Evolutionary conservation across 2,113 vertebrate genomes (phyloP).

Genomic region (Indicator maculatus): DNA sequence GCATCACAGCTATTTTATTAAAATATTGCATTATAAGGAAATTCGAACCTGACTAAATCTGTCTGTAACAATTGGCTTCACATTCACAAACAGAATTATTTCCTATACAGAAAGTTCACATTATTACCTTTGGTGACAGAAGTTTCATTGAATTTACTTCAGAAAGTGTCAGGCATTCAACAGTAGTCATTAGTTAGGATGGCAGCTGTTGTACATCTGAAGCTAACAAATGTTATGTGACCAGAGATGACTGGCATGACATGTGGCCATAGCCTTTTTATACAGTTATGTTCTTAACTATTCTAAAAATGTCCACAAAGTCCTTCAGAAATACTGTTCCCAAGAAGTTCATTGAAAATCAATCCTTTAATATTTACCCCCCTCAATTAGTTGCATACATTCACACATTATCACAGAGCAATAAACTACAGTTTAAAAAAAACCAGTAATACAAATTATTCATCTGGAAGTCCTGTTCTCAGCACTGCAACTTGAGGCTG

Average conservation of each 20-base stretch:
- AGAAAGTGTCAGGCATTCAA: not conserved
- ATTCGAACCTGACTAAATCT: not conserved
- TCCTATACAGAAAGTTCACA: not conserved
- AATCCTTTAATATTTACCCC: conserved; percentile 31
- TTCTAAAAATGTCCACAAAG: conserved; percentile 72
- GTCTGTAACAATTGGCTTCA: not conserved
- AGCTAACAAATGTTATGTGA: conserved; percentile 78
- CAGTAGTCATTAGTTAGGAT: conserved; percentile 53
- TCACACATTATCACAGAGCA: conserved; percentile 43
- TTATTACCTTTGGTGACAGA: not conserved
- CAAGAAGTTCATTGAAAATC: conserved; percentile 45
- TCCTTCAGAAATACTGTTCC: conserved; percentile 57
- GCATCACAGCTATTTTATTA: not conserved
- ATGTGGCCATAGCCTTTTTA: conserved; percentile 66
- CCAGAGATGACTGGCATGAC: conserved; percentile 76
- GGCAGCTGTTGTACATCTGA: conserved; percentile 76
- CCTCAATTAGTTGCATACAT: conserved; percentile 24
- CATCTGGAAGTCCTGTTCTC: conserved; percentile 9
- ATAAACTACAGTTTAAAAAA: conserved; percentile 31
- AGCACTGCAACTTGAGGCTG: conserved; percentile 1
- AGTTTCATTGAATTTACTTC: not conserved
- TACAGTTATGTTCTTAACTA: conserved; percentile 71
- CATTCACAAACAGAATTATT: not conserved
- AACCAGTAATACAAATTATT: conserved; percentile 16
- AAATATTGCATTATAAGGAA: not conserved